Conservation (phyloP, 2,797 vertebrate species). For the Mormyrops boulengeri region DNA sequence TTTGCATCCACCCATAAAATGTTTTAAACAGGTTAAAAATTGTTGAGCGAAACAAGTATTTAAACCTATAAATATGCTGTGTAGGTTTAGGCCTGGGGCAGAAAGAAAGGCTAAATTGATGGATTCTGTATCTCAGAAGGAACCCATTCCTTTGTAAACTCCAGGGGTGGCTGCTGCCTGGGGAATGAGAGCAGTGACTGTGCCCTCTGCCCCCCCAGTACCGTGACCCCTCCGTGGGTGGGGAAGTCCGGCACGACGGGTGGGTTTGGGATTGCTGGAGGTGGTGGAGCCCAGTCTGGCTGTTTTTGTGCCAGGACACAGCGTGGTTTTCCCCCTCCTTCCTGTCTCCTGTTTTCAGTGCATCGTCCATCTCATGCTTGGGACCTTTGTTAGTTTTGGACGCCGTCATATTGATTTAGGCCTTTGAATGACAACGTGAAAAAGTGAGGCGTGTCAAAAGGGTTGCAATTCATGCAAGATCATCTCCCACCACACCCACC, state of each 20-base stretch:
- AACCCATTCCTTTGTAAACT: constrained; percentile 13
- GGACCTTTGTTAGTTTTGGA: constrained; percentile 6
- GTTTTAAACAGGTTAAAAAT: not conserved
- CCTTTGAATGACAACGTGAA: not conserved
- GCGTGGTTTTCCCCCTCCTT: not conserved
- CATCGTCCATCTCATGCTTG: not conserved
- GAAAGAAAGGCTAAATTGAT: constrained; percentile 18
- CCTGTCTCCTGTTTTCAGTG: not conserved
- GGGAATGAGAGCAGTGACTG: not conserved
- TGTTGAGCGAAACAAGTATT: constrained; percentile 19
- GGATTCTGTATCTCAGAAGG: not conserved
- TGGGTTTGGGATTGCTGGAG: not conserved
- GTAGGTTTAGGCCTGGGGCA: constrained; percentile 8
- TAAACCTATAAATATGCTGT: constrained; percentile 26
- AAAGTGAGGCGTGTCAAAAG: not conserved
- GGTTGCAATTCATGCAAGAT: not conserved
- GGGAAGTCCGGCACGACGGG: not conserved
- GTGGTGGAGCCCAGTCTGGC: not conserved
- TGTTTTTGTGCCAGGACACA: not conserved
- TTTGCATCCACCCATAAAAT: not conserved
- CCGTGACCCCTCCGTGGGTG: not conserved
- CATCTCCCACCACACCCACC: not conserved
- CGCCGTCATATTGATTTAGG: not conserved
- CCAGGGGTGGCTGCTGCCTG: not conserved
- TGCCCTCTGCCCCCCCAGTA: not conserved